phyloP scores from a whole-genome alignment of 2,888 invertebrate species.

The Chymomyza caudatula region DNA sequence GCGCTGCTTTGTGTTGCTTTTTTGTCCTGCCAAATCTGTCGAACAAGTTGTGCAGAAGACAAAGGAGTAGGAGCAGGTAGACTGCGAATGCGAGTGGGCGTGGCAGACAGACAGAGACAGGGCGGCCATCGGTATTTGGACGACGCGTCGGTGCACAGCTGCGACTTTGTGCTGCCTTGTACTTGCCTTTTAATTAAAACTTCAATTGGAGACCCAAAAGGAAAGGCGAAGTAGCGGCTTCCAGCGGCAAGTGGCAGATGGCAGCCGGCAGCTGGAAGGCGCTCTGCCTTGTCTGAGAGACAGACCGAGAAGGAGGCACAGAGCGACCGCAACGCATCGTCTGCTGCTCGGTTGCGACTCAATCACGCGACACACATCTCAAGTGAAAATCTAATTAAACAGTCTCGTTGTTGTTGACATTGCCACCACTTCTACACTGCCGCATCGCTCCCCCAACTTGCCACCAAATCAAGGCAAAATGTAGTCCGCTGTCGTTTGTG shows the following conservation, averaged over 20 bases:
- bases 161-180: conserved; percentile 17
- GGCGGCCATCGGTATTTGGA: neutral
- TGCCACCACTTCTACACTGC: neutral
- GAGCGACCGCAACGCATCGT: neutral
- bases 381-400: conserved; percentile 61
- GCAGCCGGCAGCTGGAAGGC: conserved; percentile 5
- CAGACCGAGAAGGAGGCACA: neutral
- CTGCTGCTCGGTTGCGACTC: conserved; percentile 34
- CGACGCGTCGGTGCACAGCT: neutral
- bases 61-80: neutral
- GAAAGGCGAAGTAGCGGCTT: neutral
- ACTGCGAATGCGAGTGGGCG: too few relatives aligned
- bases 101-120: neutral
- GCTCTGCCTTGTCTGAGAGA: too few relatives aligned
- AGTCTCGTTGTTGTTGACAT: conserved; percentile 28
- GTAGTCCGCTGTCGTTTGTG: neutral
- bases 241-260: neutral
- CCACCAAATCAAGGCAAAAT: neutral
- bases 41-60: neutral
- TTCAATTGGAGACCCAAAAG: conserved; percentile 53
- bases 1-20: neutral
- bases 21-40: neutral
- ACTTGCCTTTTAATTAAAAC: conserved; percentile 74
- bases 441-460: neutral
- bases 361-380: conserved; percentile 54